phyloP scores from a whole-genome alignment of 2,888 invertebrate species.

The Amblyteles armatorius region DNA sequence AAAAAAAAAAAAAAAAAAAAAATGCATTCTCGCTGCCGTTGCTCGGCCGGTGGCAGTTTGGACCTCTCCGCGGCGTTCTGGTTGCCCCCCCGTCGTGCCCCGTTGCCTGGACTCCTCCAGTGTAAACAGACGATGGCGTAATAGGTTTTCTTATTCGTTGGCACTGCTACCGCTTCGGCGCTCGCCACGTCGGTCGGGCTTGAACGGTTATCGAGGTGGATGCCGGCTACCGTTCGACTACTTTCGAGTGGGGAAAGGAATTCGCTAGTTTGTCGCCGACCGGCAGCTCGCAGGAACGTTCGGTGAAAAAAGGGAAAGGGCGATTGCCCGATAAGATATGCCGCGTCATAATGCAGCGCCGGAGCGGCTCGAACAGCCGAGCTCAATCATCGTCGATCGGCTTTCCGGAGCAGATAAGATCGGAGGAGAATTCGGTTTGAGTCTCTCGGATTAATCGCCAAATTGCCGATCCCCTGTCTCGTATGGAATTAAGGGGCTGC shows the following conservation, averaged over 20 bases:
- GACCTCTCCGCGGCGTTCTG: slow-evolving; percentile 14
- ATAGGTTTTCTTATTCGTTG: slow-evolving; percentile 75
- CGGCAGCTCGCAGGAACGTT: slow-evolving; percentile 71
- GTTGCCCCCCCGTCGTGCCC: slow-evolving; percentile 9
- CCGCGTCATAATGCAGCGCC: slow-evolving; percentile 35
- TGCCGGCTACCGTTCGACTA: slow-evolving; percentile 75
- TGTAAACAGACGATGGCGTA: slow-evolving; percentile 82
- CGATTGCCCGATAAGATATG: slow-evolving; percentile 80
- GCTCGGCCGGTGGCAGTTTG: not conserved
- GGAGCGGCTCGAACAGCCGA: not conserved
- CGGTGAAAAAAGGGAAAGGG: slow-evolving; percentile 79
- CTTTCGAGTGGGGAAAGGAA: slow-evolving; percentile 81
- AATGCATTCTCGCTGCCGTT: not conserved
- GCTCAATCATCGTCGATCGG: not conserved
- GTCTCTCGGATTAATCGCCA: not conserved
- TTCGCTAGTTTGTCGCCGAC: slow-evolving; percentile 78
- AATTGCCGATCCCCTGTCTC: not conserved
- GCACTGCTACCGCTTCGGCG: slow-evolving; percentile 32
- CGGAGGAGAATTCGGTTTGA: not conserved
- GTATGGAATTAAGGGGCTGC: too few species aligned
- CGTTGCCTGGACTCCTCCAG: slow-evolving; percentile 77
- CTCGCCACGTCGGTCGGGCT: slow-evolving; percentile 77
- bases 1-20: slow-evolving; percentile 24
- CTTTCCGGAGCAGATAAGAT: not conserved
- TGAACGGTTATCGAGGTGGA: slow-evolving; percentile 82